A percentile compares a stretch with the other conserved stretches of the same genome.
These are phyloP conservation scores for Peromyscus maniculatus DNA, from an alignment of 2,113 vertebrate species.

Conservation along the genomic window DNA sequence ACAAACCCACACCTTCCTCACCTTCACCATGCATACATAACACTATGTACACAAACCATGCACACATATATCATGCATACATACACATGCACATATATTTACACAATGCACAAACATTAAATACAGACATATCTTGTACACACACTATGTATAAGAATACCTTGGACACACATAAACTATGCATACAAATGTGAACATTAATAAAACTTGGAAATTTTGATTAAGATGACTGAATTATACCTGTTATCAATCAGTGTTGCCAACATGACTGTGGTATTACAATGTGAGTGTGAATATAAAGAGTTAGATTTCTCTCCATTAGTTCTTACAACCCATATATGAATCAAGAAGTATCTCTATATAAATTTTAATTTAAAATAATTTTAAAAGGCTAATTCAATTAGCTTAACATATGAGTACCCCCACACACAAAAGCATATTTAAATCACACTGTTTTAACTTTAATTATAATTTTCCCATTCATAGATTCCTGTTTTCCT, in stretches of 20 bases:
- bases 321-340: background rate
- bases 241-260: background rate
- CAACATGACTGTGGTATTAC: background rate
- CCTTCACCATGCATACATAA: background rate
- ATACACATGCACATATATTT: background rate
- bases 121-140: background rate
- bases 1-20: background rate
- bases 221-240: background rate
- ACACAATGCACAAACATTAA: background rate
- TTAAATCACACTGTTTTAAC: background rate
- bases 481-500: background rate
- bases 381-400: background rate
- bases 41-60: background rate
- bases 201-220: background rate
- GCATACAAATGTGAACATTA: background rate
- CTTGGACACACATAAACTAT: background rate
- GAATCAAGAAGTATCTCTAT: background rate
- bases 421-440: background rate
- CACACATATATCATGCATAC: background rate
- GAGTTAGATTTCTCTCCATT: background rate
- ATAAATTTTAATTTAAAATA: conserved; percentile 5
- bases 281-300: background rate
- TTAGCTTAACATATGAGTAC: background rate
- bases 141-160: background rate
- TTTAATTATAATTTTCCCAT: background rate